Percentiles rank a stretch among this genome's conserved stretches.
Evolutionary conservation across 92 coral and sea anemone species (phyloP).

Genomic region (Anthopleura xanthogrammica): DNA sequence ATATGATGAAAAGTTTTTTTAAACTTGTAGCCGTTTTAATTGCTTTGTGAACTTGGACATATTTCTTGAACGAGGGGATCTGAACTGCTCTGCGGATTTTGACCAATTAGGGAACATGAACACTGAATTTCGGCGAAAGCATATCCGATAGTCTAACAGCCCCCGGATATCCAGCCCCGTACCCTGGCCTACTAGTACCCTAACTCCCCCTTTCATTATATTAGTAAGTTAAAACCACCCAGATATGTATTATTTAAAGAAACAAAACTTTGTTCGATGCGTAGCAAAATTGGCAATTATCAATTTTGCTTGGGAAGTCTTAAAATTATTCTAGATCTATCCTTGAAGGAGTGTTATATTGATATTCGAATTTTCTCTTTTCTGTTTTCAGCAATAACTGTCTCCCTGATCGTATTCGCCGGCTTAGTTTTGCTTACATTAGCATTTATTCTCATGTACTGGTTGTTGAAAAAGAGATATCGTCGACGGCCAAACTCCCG

Average conservation of each 20-base stretch:
- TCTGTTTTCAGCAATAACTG: slow-evolving; percentile 3
- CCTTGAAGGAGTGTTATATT: no score
- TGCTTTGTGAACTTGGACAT: no score
- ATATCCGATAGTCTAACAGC: slow-evolving; percentile 15
- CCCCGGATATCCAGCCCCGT: slow-evolving; percentile 31
- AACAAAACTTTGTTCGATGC: no score
- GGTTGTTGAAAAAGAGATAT: slow-evolving; percentile 23
- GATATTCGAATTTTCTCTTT: background rate
- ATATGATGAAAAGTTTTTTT: no score
- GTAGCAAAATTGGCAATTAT: no score
- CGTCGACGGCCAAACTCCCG: background rate
- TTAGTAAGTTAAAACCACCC: no score
- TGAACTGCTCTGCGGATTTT: slow-evolving; percentile 31
- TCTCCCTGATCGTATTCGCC: slow-evolving; percentile 18
- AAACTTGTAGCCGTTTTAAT: no score
- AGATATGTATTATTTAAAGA: no score
- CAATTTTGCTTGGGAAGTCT: no score
- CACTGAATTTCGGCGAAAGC: slow-evolving; percentile 8
- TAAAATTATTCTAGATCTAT: no score
- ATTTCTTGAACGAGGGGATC: no score
- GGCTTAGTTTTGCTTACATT: slow-evolving; percentile 22
- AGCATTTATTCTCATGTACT: slow-evolving; percentile 11
- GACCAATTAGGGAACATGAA: slow-evolving; percentile 35
- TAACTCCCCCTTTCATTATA: no score
- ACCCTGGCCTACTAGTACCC: background rate